Base-by-base conservation (phyloP, 2,113 vertebrate genomes). In the Mormoops blainvillei region DNA sequence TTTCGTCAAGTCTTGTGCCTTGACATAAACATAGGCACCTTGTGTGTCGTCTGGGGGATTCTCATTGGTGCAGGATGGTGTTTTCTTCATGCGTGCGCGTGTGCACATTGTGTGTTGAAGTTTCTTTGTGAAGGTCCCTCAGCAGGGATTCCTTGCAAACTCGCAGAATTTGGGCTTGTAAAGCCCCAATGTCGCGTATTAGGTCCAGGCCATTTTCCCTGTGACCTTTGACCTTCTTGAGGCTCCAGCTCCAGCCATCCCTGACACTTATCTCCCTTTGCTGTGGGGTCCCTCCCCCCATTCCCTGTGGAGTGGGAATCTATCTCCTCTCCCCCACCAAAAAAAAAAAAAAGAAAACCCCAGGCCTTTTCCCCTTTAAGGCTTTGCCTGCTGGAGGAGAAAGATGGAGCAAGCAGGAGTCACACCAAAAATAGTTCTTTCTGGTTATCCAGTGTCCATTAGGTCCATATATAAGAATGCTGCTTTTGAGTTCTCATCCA, bases 221-320 rank as follows among this genome's bases (percentile, higher is more conserved):
- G 28, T 82, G 84, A 31, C 3, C 13, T 54, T 93, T 68, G 67
- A 43, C 38, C 54, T 80, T 70, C n/a, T 38, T n/a, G n/a, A 15
- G 52, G 26, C 28, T 26, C 63, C 7, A 7, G 3, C 15, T 85
- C 11, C 12, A 4, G 38, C 22, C 41, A 76, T 9, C 16, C 58
- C 50, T 52, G 26, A 33, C 19, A 6, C 9, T 1, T 28, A 0
- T 48, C 1, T 4, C 7, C 9, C 5, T 78, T 63, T 41, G 45
- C 5, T 38, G 45, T 19, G 2, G 68, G 1, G 7, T 54, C 24
- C 43, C 41, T 28, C 31, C 54, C 24, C 7, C 3, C 1, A 1
- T 41, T 36, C 48, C 22, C 70, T 28, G 28, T 70, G 26, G 65
- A 20, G 24, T 24, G 33, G 8, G 13, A 58, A 5, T 38, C 4